Evolutionary conservation across 64 coral and sea anemone genomes (phyloP).

Genomic region (Stichodactyla mertensii): DNA sequence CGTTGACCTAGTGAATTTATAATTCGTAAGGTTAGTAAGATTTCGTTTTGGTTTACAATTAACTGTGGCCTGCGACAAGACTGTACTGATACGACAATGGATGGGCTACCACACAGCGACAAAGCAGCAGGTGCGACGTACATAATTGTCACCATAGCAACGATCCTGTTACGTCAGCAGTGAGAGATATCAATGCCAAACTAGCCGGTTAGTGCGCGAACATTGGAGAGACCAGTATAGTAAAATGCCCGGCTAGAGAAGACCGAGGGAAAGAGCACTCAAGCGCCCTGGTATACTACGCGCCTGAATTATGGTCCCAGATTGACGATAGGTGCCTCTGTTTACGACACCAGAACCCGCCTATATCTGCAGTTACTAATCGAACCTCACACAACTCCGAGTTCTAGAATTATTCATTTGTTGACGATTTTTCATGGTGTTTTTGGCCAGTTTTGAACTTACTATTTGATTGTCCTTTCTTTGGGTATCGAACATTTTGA

Average conservation of each 20-base stretch:
- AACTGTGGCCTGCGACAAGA: background rate
- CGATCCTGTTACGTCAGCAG: conserved; percentile 25
- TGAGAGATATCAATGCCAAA: background rate
- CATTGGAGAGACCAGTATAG: background rate
- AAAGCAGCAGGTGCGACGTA: conserved; percentile 34
- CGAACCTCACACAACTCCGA: background rate
- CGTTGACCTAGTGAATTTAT: background rate
- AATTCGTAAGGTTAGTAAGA: background rate
- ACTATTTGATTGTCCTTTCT: background rate
- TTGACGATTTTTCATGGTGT: background rate
- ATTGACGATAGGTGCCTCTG: background rate
- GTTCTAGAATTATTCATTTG: background rate
- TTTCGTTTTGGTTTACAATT: background rate
- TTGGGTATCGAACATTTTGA: background rate
- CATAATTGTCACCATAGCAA: conserved; percentile 40
- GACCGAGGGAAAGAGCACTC: background rate
- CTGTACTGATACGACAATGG: background rate
- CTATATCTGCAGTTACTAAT: background rate
- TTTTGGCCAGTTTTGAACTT: background rate
- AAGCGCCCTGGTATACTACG: background rate
- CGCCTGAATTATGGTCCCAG: background rate
- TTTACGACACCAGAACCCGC: background rate
- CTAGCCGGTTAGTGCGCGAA: conserved; percentile 12
- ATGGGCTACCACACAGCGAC: background rate
- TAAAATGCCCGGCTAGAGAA: conserved; percentile 3